Evolutionary conservation across 2,113 vertebrate species (phyloP).

Genomic region (Archocentrus centrarchus): DNA sequence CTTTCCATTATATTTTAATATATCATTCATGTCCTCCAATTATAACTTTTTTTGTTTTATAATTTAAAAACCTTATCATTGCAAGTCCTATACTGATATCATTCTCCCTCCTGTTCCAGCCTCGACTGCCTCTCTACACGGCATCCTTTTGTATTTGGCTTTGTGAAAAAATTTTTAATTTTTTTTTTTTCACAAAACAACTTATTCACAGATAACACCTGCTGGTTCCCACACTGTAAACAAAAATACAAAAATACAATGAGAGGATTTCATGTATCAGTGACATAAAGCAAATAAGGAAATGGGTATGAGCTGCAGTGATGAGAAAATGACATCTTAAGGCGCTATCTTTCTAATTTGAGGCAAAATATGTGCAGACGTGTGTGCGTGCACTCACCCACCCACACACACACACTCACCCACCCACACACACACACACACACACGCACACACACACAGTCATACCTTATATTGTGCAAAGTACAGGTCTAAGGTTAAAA

Average conservation of each 20-base stretch:
- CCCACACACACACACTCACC: fast-evolving
- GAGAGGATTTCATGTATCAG: background rate
- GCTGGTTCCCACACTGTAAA: background rate
- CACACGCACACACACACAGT: too few species aligned
- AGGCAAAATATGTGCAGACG: background rate
- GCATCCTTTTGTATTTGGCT: background rate
- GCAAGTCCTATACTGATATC: background rate
- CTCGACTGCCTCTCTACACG: background rate
- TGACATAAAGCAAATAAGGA: background rate
- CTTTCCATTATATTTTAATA: background rate
- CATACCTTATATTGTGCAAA: too few species aligned
- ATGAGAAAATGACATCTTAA: background rate
- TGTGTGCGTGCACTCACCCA: too few species aligned
- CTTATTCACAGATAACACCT: background rate
- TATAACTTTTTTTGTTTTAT: background rate
- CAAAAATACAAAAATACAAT: background rate
- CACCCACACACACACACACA: fast-evolving
- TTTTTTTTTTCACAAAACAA: too few species aligned
- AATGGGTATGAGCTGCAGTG: background rate
- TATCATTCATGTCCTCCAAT: background rate
- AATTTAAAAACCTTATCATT: conserved; percentile 9
- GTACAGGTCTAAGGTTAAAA: too few species aligned
- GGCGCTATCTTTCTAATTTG: background rate
- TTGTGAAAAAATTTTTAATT: too few species aligned
- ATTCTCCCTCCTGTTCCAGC: background rate